A percentile compares a stretch with the other conserved stretches of the same genome.
phyloP scores from a whole-genome alignment of 1,140 invertebrate species.

The Atta cephalotes region DNA sequence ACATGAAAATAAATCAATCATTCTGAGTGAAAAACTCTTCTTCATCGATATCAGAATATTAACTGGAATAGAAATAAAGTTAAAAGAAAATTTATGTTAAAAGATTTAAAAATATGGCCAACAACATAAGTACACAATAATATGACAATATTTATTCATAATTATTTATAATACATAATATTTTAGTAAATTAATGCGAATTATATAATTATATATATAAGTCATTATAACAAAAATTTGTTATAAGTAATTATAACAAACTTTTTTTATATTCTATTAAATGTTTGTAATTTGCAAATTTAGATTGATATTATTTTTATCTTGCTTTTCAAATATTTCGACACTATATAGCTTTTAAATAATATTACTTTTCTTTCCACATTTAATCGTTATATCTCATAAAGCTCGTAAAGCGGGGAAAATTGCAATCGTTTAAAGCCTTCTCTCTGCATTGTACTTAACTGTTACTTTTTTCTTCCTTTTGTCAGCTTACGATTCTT shows the following conservation, averaged over 20 bases:
- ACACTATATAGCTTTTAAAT: background rate
- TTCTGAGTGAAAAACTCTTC: background rate
- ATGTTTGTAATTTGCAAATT: background rate
- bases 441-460: constrained; percentile 21
- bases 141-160: background rate
- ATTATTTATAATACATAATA: background rate
- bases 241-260: no score
- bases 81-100: background rate
- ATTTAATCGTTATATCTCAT: constrained; percentile 49
- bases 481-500: background rate
- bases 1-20: constrained; percentile 51
- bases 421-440: constrained; percentile 49
- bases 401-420: constrained; percentile 44
- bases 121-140: background rate
- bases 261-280: background rate
- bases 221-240: background rate
- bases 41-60: constrained; percentile 1
- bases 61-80: constrained; percentile 5
- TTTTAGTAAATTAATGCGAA: background rate
- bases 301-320: background rate
- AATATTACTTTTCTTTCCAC: constrained; percentile 8
- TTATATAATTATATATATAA: background rate
- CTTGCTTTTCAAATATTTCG: background rate
- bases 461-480: constrained; percentile 1
- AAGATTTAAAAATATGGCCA: background rate